Evolutionary conservation across 1,140 invertebrate species (phyloP), one percentile per base, ranked within the genome.

Genomic region (Drosophila sulfurigaster): DNA sequence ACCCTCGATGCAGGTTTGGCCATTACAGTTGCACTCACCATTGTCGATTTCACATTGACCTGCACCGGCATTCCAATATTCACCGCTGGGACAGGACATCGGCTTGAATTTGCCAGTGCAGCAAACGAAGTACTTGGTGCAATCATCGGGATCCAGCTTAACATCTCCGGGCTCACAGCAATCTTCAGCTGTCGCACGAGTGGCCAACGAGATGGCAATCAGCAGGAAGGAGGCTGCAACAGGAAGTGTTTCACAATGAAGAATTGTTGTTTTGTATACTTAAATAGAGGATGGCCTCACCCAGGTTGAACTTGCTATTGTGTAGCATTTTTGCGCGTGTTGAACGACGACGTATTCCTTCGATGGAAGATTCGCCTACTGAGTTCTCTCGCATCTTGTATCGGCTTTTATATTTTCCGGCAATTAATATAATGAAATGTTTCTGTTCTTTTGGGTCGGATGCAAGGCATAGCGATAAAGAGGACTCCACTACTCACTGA

Each of bases 371-470:
- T 13, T 7, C 45, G 71, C 54, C 56, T 58, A 82, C 82, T 86
- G 76, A 72, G 48, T 46, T 25, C 11, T 38, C 54, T n/a, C n/a
- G 6, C 43, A 43, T 20, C 16, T 10, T 48, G 64, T 67, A 60
- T 67, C 41, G 25, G 48, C 83, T 87, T 86, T 82, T 86, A 86
- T 86, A 86, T 86, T 74, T 74, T 66, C 38, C 25, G 32, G 48
- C 83, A 82, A 86, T 86, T 86, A 86, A 74, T 68, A 79, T 86
- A 87, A 86, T 86, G 59, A 76, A 82, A 77, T 88, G 60, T 52
- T 69, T 54, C 62, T 69, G 49, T 45, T 63, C 54, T 28, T 5
- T 41, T 20, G 43, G 41, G 15, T 35, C 41, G 54, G 43, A 71
- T 64, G 79, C 79, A 76, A 60, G 51, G 68, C 51, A 46, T 54